These are phyloP conservation scores for Drosophila quinaria DNA, from an alignment of 2,888 invertebrate genomes.

Conservation along the genomic window DNA sequence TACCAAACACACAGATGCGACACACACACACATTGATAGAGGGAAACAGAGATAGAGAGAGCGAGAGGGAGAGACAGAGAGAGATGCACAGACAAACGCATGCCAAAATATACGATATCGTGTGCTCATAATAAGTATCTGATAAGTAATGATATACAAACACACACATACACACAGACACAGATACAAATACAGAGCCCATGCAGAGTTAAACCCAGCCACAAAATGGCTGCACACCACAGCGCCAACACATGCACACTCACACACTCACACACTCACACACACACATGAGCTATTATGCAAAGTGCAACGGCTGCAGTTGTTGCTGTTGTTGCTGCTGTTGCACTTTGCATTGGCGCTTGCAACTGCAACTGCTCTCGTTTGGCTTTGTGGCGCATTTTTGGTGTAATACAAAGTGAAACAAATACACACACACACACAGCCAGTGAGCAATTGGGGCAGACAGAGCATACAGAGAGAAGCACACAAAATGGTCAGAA, in stretches of 20 bases:
- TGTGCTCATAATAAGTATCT: constrained; percentile 83
- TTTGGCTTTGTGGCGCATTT: constrained; percentile 81
- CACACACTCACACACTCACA: constrained; percentile 23
- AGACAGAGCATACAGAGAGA: constrained; percentile 21
- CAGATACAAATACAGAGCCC: constrained; percentile 19
- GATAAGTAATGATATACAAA: constrained; percentile 84
- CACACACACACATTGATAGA: constrained; percentile 35
- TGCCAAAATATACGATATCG: constrained; percentile 82
- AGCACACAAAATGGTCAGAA: constrained; percentile 61
- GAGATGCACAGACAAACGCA: constrained; percentile 28
- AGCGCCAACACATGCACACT: constrained; percentile 51
- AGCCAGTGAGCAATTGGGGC: constrained; percentile 26
- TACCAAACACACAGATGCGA: constrained; percentile 74
- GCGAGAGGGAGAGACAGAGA: constrained; percentile 3
- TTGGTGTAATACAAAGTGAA: constrained; percentile 80
- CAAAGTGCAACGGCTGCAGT: constrained; percentile 81
- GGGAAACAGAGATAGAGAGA: not conserved
- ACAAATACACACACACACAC: constrained; percentile 45
- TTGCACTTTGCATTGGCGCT: constrained; percentile 66
- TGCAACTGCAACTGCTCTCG: constrained; percentile 64
- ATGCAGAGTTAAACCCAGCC: constrained; percentile 60
- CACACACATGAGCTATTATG: constrained; percentile 62
- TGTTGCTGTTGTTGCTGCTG: constrained; percentile 44
- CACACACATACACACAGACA: constrained; percentile 55
- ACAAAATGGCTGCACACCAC: constrained; percentile 80